Evolutionary conservation across 2,888 invertebrate species (phyloP).

Genomic region (Alloscopus bannaensis): DNA sequence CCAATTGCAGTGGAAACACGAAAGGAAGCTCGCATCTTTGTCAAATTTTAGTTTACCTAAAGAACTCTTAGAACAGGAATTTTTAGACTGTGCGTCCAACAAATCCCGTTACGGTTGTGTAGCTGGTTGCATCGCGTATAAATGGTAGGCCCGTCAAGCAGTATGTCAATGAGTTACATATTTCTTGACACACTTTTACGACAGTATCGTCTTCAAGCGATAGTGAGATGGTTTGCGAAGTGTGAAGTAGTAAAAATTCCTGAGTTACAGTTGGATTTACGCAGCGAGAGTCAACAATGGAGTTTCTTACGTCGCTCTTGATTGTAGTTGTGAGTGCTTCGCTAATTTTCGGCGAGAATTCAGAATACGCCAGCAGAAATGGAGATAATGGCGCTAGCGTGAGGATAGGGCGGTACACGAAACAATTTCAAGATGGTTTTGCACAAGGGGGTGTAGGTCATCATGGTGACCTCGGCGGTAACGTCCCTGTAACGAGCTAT

Average conservation of each 20-base stretch:
- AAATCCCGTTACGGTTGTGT: conserved; percentile 41
- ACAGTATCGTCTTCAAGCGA: conserved; percentile 7
- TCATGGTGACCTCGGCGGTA: no score
- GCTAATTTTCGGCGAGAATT: not conserved
- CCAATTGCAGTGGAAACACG: not conserved
- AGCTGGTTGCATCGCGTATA: conserved; percentile 32
- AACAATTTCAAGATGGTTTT: no score
- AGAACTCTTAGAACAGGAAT: not conserved
- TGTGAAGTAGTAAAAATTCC: not conserved
- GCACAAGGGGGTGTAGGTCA: no score
- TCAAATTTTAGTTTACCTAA: not conserved
- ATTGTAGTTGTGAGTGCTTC: not conserved
- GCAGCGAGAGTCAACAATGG: not conserved
- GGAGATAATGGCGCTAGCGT: not conserved
- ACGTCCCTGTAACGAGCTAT: not conserved
- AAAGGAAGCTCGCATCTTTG: not conserved
- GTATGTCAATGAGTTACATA: conserved; percentile 11
- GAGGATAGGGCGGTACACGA: not conserved
- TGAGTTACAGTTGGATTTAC: not conserved
- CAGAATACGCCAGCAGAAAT: not conserved
- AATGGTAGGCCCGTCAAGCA: conserved; percentile 3
- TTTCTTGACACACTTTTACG: conserved; percentile 43
- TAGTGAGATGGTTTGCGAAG: not conserved
- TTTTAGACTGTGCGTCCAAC: not conserved
- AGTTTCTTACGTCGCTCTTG: not conserved